Base-by-base conservation (phyloP, 1,140 invertebrate genomes). In the Bombus soroeensis region DNA sequence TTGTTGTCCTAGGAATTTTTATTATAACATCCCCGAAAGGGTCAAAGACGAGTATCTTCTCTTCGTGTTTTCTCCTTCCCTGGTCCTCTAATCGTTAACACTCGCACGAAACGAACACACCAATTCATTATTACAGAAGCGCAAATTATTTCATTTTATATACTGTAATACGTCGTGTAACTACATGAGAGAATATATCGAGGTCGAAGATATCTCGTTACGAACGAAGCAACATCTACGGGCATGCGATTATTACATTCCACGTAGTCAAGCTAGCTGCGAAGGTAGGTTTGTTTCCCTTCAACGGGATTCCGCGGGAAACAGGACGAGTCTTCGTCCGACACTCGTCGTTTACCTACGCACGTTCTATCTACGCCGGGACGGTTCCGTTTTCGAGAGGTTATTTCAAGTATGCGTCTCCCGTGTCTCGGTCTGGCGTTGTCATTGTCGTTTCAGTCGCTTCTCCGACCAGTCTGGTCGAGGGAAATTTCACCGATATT, bases 401-500 rank as follows among this genome's bases (percentile, higher is more conserved):
- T 87, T 90, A 90, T 89, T 89, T 76, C 83, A 80, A 83, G 64
- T 86, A 89, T 89, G 87, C 87, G 83, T 87, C 32, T 28, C 32
- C 37, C 64, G 13, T 57, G 62, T 73, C 66, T 37, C 34, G 47
- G 32, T 25, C 34, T 32, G 41, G 9, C 73, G 39, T 53, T 53
- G 68, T 77, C 59, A 34, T n/a, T 32, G 32, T 75, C 73, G 43
- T 53, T 34, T 13, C 39, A 10, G 41, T 5, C 13, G 15, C 64
- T 62, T n/a, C 28, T 53, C n/a, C 47, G 25, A 62, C 22, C 80
- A 3, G 6, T 22, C 43, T 41, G 43, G 72, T n/a, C 39, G 41
- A 75, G 81, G 78, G 85, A 89, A 89, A 91, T 89, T 87, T 88
- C 89, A 68, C 75, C 88, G 90, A 91, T 91, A 91, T 91, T 89